These are phyloP conservation scores for Brevimyrus niger DNA, from an alignment of 2,113 vertebrate genomes.

Conservation along the genomic window DNA sequence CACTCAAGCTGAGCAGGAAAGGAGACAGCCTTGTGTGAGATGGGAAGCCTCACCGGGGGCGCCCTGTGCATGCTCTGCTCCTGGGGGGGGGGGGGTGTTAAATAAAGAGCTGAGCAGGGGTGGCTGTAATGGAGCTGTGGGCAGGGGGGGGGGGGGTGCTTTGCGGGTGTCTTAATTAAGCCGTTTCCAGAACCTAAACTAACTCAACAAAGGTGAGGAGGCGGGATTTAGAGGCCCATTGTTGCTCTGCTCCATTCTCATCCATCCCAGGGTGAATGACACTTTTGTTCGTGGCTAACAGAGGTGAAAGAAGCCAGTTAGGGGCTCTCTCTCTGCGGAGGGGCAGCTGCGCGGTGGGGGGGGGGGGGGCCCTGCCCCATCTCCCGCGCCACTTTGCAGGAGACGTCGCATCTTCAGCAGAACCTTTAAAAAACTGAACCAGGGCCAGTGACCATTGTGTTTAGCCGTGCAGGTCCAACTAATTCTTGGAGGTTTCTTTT, in stretches of 20 bases:
- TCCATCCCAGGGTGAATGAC: constrained; percentile 84
- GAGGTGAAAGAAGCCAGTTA: constrained; percentile 96
- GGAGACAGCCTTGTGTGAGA: background rate
- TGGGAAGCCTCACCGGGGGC: background rate
- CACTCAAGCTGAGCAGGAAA: background rate
- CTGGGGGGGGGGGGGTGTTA: background rate
- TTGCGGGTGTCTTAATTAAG: constrained; percentile 69
- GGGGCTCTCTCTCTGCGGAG: constrained; percentile 61
- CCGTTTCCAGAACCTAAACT: constrained; percentile 69
- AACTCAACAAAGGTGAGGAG: constrained; percentile 57
- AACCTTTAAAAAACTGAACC: background rate
- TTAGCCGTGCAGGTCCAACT: background rate
- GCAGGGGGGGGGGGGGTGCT: constrained; percentile 46
- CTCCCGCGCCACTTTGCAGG: background rate
- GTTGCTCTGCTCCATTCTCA: constrained; percentile 73
- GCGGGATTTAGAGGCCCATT: constrained; percentile 70
- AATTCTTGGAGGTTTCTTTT: background rate
- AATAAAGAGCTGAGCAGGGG: constrained; percentile 33
- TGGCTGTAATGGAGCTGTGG: constrained; percentile 56
- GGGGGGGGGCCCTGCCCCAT: constrained; percentile 44
- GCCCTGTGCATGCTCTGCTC: background rate
- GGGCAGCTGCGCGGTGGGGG: constrained; percentile 58
- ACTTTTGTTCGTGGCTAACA: constrained; percentile 92
- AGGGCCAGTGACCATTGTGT: background rate
- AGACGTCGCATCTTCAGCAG: background rate